Percentiles rank a stretch among this genome's conserved stretches.
Conservation (phyloP, 37 sponge, comb jelly and placozoan species). For the Bolinopsis microptera region DNA sequence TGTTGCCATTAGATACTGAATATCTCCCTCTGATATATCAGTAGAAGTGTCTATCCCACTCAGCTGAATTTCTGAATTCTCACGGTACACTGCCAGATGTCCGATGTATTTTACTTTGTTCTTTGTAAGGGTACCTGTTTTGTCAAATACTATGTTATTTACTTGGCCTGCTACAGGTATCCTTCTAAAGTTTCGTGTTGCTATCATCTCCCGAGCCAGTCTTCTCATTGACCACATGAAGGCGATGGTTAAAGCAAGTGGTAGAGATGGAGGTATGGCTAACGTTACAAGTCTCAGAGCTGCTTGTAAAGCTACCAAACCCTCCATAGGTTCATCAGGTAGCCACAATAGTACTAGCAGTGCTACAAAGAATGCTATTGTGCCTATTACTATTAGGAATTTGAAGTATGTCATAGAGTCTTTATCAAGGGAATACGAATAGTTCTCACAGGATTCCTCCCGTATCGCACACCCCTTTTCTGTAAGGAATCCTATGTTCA, state of each 20-base stretch:
- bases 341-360: background rate
- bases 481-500: constrained; percentile 30
- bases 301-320: background rate
- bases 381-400: background rate
- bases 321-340: background rate
- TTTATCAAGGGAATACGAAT: background rate
- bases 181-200: background rate
- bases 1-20: background rate
- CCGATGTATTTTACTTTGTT: constrained; percentile 13
- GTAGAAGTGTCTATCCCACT: background rate
- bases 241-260: background rate
- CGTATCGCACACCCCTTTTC: background rate
- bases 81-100: background rate
- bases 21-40: background rate
- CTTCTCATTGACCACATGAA: background rate
- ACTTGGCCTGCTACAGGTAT: constrained; percentile 62
- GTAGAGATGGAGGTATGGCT: constrained; percentile 14
- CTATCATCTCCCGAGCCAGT: background rate
- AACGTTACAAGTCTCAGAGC: background rate
- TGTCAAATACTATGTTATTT: constrained; percentile 61
- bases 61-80: background rate
- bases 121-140: constrained; percentile 67
- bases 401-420: background rate
- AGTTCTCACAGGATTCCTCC: background rate
- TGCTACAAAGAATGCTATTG: background rate